Conservation (phyloP, 2,888 invertebrate species). For the Chydorus sphaericus region DNA sequence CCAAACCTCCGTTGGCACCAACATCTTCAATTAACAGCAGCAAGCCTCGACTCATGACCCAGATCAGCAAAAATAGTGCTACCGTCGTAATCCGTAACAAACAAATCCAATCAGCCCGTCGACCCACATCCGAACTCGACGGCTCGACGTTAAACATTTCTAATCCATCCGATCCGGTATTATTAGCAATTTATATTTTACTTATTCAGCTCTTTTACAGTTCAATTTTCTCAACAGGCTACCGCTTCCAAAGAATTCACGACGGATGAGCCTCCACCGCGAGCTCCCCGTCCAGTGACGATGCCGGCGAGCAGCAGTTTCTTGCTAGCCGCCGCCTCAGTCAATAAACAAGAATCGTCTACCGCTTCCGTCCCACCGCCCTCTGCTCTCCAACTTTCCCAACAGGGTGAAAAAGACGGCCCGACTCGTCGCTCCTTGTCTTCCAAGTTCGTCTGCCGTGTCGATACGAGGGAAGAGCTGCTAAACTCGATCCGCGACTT, state of each 20-base stretch:
- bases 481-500: conserved; percentile 11
- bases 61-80: not conserved
- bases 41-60: not conserved
- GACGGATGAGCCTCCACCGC: no score
- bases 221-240: no score
- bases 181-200: no score
- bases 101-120: conserved; percentile 12
- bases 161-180: no score
- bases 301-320: not conserved
- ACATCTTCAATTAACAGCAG: not conserved
- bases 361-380: not conserved
- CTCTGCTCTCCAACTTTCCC: not conserved
- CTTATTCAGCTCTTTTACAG: no score
- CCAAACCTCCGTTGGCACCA: not conserved
- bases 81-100: conserved; percentile 6
- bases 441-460: not conserved
- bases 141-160: no score
- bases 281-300: not conserved
- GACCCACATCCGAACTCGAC: conserved; percentile 12
- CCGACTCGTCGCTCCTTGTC: not conserved
- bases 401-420: not conserved
- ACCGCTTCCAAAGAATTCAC: no score
- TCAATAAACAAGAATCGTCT: no score
- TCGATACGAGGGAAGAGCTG: conserved; percentile 11
- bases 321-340: not conserved